phyloP scores from a whole-genome alignment of 2,797 vertebrate species.

The Urocyon cinereoargenteus region DNA sequence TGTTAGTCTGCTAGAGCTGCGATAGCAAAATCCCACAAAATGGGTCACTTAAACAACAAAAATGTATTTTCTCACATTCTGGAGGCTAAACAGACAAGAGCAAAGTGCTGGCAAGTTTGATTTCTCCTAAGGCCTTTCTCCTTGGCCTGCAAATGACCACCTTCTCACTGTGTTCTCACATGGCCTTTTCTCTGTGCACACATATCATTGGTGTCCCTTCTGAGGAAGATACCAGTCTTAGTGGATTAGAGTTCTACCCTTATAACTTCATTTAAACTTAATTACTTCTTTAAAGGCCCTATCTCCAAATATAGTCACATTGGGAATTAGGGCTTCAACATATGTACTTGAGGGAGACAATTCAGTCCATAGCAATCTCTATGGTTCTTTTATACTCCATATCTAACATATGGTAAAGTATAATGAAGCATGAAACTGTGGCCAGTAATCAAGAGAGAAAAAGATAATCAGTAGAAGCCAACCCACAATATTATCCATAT shows the following conservation, averaged over 20 bases:
- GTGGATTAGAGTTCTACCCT: neutral
- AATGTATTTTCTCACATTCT: conserved; percentile 13
- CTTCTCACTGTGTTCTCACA: neutral
- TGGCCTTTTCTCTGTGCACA: neutral
- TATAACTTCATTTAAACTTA: neutral
- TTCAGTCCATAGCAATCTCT: neutral
- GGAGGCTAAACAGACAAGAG: neutral
- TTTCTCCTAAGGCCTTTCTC: neutral
- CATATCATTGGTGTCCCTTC: neutral
- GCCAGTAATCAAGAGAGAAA: neutral
- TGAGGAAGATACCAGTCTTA: neutral
- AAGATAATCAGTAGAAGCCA: neutral
- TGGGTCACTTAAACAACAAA: neutral
- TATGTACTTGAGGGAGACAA: neutral
- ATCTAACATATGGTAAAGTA: neutral
- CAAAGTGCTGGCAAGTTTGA: neutral
- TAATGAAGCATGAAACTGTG: neutral
- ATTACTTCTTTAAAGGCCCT: neutral
- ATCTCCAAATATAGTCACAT: neutral
- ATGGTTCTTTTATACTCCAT: neutral
- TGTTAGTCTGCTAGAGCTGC: neutral
- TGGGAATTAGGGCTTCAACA: neutral
- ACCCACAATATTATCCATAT: neutral
- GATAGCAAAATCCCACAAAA: neutral
- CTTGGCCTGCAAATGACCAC: neutral